Evolutionary conservation across 2,113 vertebrate genomes (phyloP), one percentile per base, ranked within the genome.

Genomic region (Equus przewalskii): DNA sequence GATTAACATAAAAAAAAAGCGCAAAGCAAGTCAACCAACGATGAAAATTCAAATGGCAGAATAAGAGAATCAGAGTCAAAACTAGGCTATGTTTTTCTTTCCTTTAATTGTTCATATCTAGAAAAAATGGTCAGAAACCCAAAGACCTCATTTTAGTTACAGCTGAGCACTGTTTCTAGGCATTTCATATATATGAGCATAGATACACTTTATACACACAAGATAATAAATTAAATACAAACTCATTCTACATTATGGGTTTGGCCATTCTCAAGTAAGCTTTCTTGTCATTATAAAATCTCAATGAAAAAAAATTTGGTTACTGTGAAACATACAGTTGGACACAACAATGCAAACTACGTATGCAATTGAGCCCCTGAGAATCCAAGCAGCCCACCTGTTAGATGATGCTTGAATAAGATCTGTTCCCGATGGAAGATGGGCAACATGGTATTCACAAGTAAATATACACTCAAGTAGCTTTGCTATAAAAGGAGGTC

Each of bases 61-160:
- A 79, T 81, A 41, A 81, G 33, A 93, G 41, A 95, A 72, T 65
- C 72, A 16, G 16, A 28, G 14, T 80, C 84, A 81, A 90, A 92
- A 14, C 7, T 85, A 1, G 33, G 2, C 12, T 69, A 26, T 36
- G 13, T 7, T 46, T 75, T 7, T 46, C 69, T 36, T 73, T 46
- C 46, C 73, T 67, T 92, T 64, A 78, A 18, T 51, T 80, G 84
- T 75, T 73, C 44, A 89, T 46, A 67, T 26, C 69, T 51, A 36
- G 26, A 84, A 73, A 96, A 49, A 78, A 54, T 54, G 33, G 12
- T 49, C 51, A 44, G 12, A 96, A 92, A 33, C 5, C 1, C 28
- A 44, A 67, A 41, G 15, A 54, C 84, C 33, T 79, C 26, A 62
- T 67, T 76, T 85, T 81, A 44, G 7, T 75, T 67, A 60, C 2